These are phyloP conservation scores for Drosophila fuyamai DNA, from an alignment of 1,140 invertebrate genomes.

Conservation along the genomic window DNA sequence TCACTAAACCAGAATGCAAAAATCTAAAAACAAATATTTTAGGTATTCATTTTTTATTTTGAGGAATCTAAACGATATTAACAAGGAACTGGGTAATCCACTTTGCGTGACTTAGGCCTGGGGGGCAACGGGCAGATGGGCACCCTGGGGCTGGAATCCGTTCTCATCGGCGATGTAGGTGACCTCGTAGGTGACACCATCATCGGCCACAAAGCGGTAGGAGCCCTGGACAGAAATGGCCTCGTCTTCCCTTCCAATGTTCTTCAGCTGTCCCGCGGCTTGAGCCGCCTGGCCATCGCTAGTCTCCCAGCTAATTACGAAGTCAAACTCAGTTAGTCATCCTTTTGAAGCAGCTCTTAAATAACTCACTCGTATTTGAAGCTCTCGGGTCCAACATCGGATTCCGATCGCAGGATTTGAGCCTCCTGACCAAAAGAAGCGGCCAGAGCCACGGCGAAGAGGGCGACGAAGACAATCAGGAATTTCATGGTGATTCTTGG, in stretches of 20 bases:
- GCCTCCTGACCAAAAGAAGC: neutral
- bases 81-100: conserved; percentile 13
- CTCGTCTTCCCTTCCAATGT: conserved; percentile 65
- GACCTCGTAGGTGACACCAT: conserved; percentile 88
- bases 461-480: conserved; percentile 66
- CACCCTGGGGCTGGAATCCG: conserved; percentile 90
- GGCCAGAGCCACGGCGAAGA: conserved; percentile 66
- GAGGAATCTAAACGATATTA: conserved; percentile 6
- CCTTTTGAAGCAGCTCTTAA: neutral
- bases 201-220: conserved; percentile 86
- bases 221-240: conserved; percentile 86
- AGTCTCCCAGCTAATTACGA: conserved; percentile 42
- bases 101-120: conserved; percentile 28
- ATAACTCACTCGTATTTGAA: conserved; percentile 85
- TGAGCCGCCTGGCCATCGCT: conserved; percentile 40
- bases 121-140: conserved; percentile 86
- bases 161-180: conserved; percentile 91
- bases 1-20: conserved; percentile 14
- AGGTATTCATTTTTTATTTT: neutral
- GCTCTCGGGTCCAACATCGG: conserved; percentile 84
- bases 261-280: conserved; percentile 37
- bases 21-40: conserved; percentile 4
- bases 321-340: neutral
- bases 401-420: neutral
- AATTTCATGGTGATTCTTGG: conserved; percentile 63